Conservation (phyloP, 1,140 invertebrate genomes). For the Oppia nitens region DNA sequence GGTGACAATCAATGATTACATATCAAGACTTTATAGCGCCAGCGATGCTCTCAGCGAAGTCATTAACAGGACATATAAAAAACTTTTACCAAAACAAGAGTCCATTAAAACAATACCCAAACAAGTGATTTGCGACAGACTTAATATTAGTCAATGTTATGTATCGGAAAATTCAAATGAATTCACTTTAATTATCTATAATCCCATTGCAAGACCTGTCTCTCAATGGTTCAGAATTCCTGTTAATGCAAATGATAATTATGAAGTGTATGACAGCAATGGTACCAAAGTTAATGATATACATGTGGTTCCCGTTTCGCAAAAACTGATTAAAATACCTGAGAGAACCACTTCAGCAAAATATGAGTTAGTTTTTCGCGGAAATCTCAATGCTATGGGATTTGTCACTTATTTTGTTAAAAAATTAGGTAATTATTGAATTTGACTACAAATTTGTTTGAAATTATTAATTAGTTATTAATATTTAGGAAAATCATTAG, state of each 20-base stretch:
- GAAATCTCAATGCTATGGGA: conserved; percentile 30
- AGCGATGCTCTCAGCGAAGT: conserved; percentile 27
- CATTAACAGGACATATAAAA: conserved; percentile 27
- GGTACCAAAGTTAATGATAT: conserved; percentile 27
- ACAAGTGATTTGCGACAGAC: conserved; percentile 36
- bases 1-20: conserved; percentile 72
- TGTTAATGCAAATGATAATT: conserved; percentile 36
- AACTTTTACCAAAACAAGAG: conserved; percentile 34
- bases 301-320: conserved; percentile 24
- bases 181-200: conserved; percentile 56
- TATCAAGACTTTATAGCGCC: conserved; percentile 30
- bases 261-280: conserved; percentile 41
- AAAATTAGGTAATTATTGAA: background rate
- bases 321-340: conserved; percentile 25
- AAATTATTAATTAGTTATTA: background rate
- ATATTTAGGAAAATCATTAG: too few species aligned
- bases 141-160: conserved; percentile 39
- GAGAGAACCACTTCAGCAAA: conserved; percentile 25
- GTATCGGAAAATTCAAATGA: conserved; percentile 39
- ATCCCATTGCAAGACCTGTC: conserved; percentile 50
- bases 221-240: conserved; percentile 50
- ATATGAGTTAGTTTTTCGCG: conserved; percentile 30
- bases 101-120: conserved; percentile 15
- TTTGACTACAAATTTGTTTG: background rate
- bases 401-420: conserved; percentile 29